phyloP scores from a whole-genome alignment of 1,140 invertebrate species.

The Chionoecetes opilio region DNA sequence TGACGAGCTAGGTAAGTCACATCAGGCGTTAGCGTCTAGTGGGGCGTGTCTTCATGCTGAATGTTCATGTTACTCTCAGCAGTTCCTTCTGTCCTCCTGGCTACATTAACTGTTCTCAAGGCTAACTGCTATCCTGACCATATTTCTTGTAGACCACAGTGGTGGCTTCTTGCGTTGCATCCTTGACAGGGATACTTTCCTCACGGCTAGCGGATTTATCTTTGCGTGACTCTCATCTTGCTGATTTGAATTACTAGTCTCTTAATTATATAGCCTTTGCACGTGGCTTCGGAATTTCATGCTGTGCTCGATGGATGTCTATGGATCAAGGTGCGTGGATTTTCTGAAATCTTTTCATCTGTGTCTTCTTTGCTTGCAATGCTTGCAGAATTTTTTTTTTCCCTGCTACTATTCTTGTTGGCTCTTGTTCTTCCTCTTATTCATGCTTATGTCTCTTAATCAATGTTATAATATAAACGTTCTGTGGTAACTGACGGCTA shows the following conservation, averaged over 20 bases:
- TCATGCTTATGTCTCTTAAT: background rate
- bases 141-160: background rate
- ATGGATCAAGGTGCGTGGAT: too few relatives aligned
- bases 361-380: background rate
- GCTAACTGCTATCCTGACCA: background rate
- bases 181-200: background rate
- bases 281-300: background rate
- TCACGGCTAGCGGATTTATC: background rate
- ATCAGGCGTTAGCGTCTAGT: background rate
- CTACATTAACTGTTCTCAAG: background rate
- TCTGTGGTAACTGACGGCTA: background rate
- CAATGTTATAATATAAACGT: background rate
- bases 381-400: background rate
- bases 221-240: background rate
- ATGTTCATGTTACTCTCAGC: background rate
- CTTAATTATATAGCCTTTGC: too few relatives aligned
- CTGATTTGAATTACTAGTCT: background rate
- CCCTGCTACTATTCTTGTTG: background rate
- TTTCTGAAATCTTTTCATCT: too few relatives aligned
- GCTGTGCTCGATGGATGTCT: background rate
- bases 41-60: background rate
- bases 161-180: background rate
- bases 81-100: background rate
- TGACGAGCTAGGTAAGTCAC: conserved; percentile 78
- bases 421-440: background rate